Evolutionary conservation across 2,113 vertebrate species (phyloP), one percentile per base, ranked within the genome.

Genomic region (Rhynchopsitta pachyrhyncha): DNA sequence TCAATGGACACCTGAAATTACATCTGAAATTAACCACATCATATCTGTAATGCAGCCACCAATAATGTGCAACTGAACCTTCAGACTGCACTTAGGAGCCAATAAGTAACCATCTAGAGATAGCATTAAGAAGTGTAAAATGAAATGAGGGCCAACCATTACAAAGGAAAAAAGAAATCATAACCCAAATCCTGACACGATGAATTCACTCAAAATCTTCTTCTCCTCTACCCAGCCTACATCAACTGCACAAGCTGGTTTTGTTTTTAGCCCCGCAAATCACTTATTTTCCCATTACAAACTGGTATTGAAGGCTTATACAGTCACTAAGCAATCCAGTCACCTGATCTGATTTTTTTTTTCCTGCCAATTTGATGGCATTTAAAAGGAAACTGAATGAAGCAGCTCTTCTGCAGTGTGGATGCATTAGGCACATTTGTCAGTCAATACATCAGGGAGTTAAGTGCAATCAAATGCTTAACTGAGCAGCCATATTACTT

Each of bases 401-500:
- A 90, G 39, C 69, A 78, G 66, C 81, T 49, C 81, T 13, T 70
- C 35, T 44, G 69, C 69, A 81, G 33, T 13, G 57, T 49, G 76
- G 77, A 42, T 12, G 60, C 5, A 5, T 7, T 50, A 75, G 68
- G 80, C 64, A 74, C 73, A 94, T 92, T 86, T 94, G 90, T 78
- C 95, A 97, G 77, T 83, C 82, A 81, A n/a, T 83, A 86, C 88
- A 95, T 90, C 49, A 23, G 60, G 71, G 88, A 94, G 69, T 52
- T 92, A 70, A 84, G 57, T 18, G 46, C 76, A 93, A 80, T 90
- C 75, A 90, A 88, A 92, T 64, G 92, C 82, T 96, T 92, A 96
- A 95, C 93, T 78, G 85, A 94, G 95, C 82, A 96, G 82, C 55
- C 76, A 25, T 67, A 88, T 95, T 94, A 95, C 82, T 85, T 95